Conservation (phyloP, 2,113 vertebrate species). For the Cyanocitta stelleri region DNA sequence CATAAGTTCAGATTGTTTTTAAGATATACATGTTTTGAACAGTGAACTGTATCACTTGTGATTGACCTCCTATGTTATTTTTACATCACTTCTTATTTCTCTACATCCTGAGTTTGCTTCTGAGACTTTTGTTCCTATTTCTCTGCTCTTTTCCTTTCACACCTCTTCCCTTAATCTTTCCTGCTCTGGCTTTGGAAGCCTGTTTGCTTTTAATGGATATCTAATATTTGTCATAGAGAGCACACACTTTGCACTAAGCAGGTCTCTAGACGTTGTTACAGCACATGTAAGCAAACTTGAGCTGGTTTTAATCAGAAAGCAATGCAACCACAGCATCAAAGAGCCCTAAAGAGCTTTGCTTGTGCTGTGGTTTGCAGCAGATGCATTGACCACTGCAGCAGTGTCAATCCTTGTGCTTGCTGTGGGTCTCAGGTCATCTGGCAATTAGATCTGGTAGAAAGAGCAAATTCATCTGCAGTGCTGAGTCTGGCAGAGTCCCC, state of each 20-base stretch:
- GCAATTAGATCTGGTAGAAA: background rate
- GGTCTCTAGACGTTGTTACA: background rate
- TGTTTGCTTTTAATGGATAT: background rate
- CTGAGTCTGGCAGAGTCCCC: background rate
- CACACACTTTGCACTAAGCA: background rate
- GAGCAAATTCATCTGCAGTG: background rate
- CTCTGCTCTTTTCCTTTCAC: conserved; percentile 3
- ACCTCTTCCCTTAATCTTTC: conserved; percentile 8
- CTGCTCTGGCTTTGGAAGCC: background rate
- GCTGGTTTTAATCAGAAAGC: conserved; percentile 2
- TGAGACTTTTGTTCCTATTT: background rate
- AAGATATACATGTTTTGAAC: conserved; percentile 30
- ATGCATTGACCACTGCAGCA: background rate
- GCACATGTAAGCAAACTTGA: background rate
- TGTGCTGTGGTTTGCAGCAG: background rate
- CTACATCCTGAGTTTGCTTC: background rate
- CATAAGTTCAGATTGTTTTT: background rate
- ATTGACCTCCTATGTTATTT: conserved; percentile 36
- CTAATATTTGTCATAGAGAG: background rate
- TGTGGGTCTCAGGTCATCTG: background rate
- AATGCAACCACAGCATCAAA: background rate
- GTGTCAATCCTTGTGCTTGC: background rate
- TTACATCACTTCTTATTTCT: conserved; percentile 40
- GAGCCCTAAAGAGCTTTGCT: background rate
- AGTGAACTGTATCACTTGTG: conserved; percentile 4